Evolutionary conservation across 2,113 vertebrate species (phyloP).

Genomic region (Pantherophis guttatus): DNA sequence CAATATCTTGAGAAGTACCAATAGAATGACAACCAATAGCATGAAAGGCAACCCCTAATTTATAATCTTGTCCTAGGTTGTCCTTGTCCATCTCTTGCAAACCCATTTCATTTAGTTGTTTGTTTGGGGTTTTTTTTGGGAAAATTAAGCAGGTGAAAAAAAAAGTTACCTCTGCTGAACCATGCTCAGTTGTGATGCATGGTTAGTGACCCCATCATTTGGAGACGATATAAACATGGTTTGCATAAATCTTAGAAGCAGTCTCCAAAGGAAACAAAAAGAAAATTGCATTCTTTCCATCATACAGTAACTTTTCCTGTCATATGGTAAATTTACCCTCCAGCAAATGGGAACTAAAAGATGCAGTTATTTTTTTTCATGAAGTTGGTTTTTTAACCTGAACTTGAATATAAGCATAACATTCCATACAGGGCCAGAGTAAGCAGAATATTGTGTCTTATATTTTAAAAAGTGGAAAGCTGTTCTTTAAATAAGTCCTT

Average conservation of each 20-base stretch:
- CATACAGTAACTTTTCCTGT: neutral
- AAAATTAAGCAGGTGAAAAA: neutral
- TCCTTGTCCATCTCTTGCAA: neutral
- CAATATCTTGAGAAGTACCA: neutral
- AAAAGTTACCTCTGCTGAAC: neutral
- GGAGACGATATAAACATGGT: neutral
- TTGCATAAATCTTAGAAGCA: neutral
- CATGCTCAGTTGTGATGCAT: neutral
- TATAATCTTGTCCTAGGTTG: neutral
- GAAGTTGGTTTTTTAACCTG: neutral
- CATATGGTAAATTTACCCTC: neutral
- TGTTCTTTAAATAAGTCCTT: neutral
- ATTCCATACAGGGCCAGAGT: slow-evolving; percentile 4
- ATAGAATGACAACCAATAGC: neutral
- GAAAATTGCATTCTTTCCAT: neutral
- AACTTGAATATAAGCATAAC: neutral
- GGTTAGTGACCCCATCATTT: neutral
- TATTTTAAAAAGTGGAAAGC: neutral
- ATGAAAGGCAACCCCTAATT: neutral
- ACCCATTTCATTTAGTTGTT: neutral
- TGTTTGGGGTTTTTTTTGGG: neutral
- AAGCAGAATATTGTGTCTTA: neutral
- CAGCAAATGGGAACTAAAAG: neutral
- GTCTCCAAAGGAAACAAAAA: neutral
- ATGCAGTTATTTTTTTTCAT: neutral